phyloP scores from a whole-genome alignment of 1,140 invertebrate genomes.

The Saccostrea cuccullata region DNA sequence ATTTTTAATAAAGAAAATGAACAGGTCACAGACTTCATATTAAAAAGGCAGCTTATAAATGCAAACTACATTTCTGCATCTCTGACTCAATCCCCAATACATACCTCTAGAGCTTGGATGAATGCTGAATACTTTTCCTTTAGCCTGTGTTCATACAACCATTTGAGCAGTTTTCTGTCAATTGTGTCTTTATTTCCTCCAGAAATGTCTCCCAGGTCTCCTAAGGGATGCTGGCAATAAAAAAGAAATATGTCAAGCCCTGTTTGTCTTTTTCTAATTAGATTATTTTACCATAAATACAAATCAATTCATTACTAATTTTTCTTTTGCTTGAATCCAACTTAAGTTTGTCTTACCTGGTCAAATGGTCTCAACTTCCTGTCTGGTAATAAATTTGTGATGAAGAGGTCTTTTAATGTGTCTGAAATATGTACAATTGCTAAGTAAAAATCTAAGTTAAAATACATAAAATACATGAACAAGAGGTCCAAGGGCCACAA shows the following conservation, averaged over 20 bases:
- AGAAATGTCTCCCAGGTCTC: conserved; percentile 68
- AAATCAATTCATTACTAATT: not conserved
- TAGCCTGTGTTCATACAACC: conserved; percentile 90
- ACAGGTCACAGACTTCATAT: too few species aligned
- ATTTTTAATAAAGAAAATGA: too few species aligned
- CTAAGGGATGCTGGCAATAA: conserved; percentile 81
- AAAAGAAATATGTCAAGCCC: not conserved
- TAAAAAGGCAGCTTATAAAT: too few species aligned
- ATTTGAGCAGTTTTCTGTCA: conserved; percentile 81
- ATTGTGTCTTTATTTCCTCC: conserved; percentile 77
- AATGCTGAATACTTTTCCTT: conserved; percentile 88
- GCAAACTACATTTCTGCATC: too few species aligned
- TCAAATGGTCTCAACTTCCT: conserved; percentile 14
- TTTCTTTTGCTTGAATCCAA: not conserved
- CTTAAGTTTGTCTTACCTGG: not conserved
- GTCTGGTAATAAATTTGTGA: conserved; percentile 14
- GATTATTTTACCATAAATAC: not conserved
- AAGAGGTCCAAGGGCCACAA: too few species aligned
- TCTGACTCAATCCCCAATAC: not conserved
- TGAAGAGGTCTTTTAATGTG: conserved; percentile 51
- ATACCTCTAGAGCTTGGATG: conserved; percentile 82
- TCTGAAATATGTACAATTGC: conserved; percentile 40
- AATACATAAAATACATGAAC: too few species aligned
- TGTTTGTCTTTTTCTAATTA: not conserved
- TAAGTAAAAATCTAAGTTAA: too few species aligned